Percentiles rank a stretch among this genome's conserved stretches.
Conservation (phyloP, 1,140 invertebrate species). For the Gryon sp. region DNA sequence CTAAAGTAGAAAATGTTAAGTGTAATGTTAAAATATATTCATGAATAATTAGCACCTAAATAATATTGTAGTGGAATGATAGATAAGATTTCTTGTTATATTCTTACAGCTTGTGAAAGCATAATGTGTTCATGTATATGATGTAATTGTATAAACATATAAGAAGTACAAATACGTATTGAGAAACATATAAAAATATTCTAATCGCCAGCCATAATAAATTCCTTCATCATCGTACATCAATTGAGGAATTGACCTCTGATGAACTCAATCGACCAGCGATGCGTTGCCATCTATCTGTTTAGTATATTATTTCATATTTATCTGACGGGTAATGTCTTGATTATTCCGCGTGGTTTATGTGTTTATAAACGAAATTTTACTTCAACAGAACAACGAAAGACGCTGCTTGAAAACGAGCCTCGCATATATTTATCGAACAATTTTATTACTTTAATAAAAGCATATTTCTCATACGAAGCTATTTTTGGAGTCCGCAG, state of each 20-base stretch:
- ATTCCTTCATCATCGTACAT: slow-evolving; percentile 32
- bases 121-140: no score
- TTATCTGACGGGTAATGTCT: slow-evolving; percentile 58
- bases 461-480: slow-evolving; percentile 11
- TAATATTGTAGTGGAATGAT: no score
- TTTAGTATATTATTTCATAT: slow-evolving; percentile 56
- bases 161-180: no score
- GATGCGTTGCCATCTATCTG: slow-evolving; percentile 43
- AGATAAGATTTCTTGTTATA: no score
- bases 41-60: no score
- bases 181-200: no score
- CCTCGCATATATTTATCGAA: slow-evolving; percentile 30
- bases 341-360: slow-evolving; percentile 48
- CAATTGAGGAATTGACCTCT: slow-evolving; percentile 60
- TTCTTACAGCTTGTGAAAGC: no score
- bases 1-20: no score
- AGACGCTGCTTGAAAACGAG: slow-evolving; percentile 34
- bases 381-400: slow-evolving; percentile 38
- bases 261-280: slow-evolving; percentile 54
- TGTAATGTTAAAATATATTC: no score
- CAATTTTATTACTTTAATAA: slow-evolving; percentile 49
- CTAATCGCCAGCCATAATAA: slow-evolving; percentile 14
- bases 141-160: no score
- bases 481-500: slow-evolving; percentile 23
- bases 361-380: slow-evolving; percentile 46